Evolutionary conservation across 2,888 invertebrate species (phyloP).

Genomic region (Mythimna vitellina): DNA sequence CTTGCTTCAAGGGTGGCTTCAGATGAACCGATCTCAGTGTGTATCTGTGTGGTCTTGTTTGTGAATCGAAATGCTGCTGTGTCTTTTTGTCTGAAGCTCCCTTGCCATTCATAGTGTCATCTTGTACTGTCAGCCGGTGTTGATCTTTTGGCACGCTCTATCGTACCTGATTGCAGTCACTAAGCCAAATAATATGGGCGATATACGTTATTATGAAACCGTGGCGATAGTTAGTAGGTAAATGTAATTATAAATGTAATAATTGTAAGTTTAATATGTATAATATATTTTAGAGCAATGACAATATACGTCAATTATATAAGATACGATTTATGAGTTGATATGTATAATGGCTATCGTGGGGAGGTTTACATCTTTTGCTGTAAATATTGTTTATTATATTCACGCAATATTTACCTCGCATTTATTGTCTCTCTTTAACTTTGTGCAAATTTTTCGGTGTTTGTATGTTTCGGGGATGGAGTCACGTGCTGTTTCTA

Average conservation of each 20-base stretch:
- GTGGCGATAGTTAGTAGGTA: slow-evolving; percentile 78
- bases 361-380: slow-evolving; percentile 65
- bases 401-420: slow-evolving; percentile 64
- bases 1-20: slow-evolving; percentile 42
- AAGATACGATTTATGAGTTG: slow-evolving; percentile 79
- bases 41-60: slow-evolving; percentile 61
- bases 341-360: slow-evolving; percentile 64
- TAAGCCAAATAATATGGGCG: slow-evolving; percentile 79
- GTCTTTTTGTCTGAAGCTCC: slow-evolving; percentile 36
- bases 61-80: slow-evolving; percentile 41
- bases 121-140: slow-evolving; percentile 52
- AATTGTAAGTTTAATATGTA: slow-evolving; percentile 75
- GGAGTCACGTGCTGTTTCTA: slow-evolving; percentile 67
- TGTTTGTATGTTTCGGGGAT: slow-evolving; percentile 67
- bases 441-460: slow-evolving; percentile 56
- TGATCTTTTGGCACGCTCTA: slow-evolving; percentile 81
- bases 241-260: slow-evolving; percentile 69
- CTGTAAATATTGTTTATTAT: slow-evolving; percentile 73
- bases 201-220: slow-evolving; percentile 74
- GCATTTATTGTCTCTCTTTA: slow-evolving; percentile 62
- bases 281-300: slow-evolving; percentile 79
- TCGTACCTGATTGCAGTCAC: slow-evolving; percentile 83
- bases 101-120: slow-evolving; percentile 10
- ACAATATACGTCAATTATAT: slow-evolving; percentile 87
- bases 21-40: slow-evolving; percentile 45